Base-by-base conservation (phyloP, 2,888 invertebrate genomes). In the Microctonus brassicae region DNA sequence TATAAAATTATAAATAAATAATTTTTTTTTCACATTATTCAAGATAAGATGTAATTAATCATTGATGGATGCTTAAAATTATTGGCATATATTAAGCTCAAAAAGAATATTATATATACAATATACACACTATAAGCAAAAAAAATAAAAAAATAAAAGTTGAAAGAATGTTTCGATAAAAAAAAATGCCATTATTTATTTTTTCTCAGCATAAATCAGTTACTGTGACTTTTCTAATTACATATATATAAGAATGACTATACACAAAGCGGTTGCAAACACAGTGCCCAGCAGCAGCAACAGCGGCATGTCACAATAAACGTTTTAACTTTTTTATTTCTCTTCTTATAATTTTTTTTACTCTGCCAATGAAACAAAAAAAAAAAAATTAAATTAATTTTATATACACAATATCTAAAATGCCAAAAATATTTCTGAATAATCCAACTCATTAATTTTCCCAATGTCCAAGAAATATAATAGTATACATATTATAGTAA, bases 171-270 rank as follows among this genome's bases (percentile, higher is more conserved):
- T 17, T n/a, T n/a, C n/a, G n/a, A n/a, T 47, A 47, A n/a, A 47
- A 17, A 17, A 47, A 47, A n/a, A 47, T 47, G 17, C 47, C 17
- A 47, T 47, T 2, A 47, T 9, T 47, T 47, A 20, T 47, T n/a
- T 58, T 58, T 58, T 33, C 11, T 39, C n/a, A 34, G 24, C 80
- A 82, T 84, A 84, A 84, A 85, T 85, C 84, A 84, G 47, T 82
- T 81, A 77, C 77, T 75, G 78, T 79, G 81, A 80, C 83, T 83
- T 79, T 81, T 85, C 81, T 84, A 85, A 84, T 84, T n/a, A n/a
- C n/a, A n/a, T n/a, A n/a, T 85, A 84, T 47, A 47, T 84, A 83
- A 84, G 83, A 81, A 84, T 80, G 82, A 82, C 82, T 84, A 47
- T 17, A 29, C 4, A 29, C n/a, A 17, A 17, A 47, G 47, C 47